A percentile compares a stretch with the other conserved stretches of the same genome.
Evolutionary conservation across 2,797 vertebrate species (phyloP).

Genomic region (Sebastolobus alascanus): DNA sequence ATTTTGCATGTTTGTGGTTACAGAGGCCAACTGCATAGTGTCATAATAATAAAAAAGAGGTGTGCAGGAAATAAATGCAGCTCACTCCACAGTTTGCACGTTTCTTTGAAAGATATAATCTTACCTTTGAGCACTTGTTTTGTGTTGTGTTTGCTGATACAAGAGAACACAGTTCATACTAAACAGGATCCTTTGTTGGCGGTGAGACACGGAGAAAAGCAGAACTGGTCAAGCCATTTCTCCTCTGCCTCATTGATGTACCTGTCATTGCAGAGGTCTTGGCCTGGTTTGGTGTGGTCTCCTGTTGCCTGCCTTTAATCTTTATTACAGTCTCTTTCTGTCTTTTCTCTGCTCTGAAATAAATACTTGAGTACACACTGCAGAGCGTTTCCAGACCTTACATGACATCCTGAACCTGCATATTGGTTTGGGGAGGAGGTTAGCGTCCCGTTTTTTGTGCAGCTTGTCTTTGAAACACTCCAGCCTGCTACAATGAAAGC

Average conservation of each 20-base stretch:
- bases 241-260: not conserved
- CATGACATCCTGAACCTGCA: constrained; percentile 7
- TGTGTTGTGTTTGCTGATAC: not conserved
- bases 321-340: constrained; percentile 13
- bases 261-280: not conserved
- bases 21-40: not conserved
- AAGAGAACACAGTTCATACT: not conserved
- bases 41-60: not conserved
- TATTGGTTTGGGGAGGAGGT: not conserved
- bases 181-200: not conserved
- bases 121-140: not conserved
- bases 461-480: constrained; percentile 1
- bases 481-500: not conserved
- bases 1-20: not conserved
- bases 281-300: constrained; percentile 5
- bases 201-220: not conserved
- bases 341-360: constrained; percentile 10
- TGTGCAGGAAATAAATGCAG: not conserved
- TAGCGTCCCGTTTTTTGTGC: not conserved
- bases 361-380: not conserved
- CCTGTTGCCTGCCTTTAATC: constrained; percentile 4
- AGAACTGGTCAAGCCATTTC: not conserved
- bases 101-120: not conserved
- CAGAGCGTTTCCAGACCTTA: constrained; percentile 9
- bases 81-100: not conserved